Evolutionary conservation across 2,113 vertebrate genomes (phyloP).

Genomic region (Phaethon lepturus): DNA sequence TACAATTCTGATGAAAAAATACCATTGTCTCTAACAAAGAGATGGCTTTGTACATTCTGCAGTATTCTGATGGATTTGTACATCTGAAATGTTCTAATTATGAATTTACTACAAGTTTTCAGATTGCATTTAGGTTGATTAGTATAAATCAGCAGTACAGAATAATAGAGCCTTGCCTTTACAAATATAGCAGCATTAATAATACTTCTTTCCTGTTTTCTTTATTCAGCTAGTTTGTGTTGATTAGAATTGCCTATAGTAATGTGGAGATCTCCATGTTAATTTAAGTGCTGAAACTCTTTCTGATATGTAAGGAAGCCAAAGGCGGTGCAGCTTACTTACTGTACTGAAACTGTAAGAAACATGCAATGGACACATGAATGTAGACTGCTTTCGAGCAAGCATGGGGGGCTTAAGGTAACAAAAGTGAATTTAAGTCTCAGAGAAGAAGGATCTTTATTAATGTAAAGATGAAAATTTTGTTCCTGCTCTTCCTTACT

Average conservation of each 20-base stretch:
- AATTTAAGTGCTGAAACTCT: not conserved
- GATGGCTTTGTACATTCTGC: not conserved
- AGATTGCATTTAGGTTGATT: not conserved
- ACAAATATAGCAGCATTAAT: not conserved
- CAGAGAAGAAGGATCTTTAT: not conserved
- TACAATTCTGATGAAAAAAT: not conserved
- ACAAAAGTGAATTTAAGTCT: not conserved
- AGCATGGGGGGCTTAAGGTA: not conserved
- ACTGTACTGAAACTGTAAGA: not conserved
- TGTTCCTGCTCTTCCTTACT: not conserved
- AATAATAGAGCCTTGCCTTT: not conserved
- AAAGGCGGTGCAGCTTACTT: not conserved
- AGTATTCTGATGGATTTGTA: not conserved
- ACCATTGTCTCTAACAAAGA: not conserved
- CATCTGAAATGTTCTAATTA: not conserved
- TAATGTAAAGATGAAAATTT: not conserved
- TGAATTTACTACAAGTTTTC: not conserved
- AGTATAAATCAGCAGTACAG: not conserved
- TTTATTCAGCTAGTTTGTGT: not conserved
- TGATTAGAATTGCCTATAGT: not conserved
- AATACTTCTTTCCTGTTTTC: not conserved
- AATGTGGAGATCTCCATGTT: not conserved
- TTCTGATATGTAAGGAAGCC: not conserved
- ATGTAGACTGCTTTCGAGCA: not conserved
- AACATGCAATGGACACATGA: not conserved